These are phyloP conservation scores for Pteruthius melanotis DNA, from an alignment of 2,113 vertebrate species.

Conservation along the genomic window DNA sequence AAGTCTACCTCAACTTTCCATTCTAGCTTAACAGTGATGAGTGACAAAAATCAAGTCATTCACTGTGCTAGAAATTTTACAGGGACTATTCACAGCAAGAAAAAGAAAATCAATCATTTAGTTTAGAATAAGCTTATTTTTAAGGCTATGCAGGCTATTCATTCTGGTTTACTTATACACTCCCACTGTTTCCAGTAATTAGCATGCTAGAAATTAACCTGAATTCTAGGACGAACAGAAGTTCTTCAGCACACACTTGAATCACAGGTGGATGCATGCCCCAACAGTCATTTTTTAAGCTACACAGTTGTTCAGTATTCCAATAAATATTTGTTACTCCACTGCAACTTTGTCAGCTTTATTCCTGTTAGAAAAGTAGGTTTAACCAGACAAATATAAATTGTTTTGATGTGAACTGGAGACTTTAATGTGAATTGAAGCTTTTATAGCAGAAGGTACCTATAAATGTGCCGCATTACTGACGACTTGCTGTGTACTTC, in stretches of 20 bases:
- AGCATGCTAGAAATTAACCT: neutral
- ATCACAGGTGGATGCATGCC: neutral
- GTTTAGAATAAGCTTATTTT: neutral
- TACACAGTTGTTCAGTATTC: neutral
- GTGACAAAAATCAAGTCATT: neutral
- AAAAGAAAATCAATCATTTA: neutral
- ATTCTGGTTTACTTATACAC: neutral
- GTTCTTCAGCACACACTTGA: neutral
- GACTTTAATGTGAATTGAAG: neutral
- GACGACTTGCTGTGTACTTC: neutral
- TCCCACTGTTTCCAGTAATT: neutral
- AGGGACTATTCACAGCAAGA: neutral
- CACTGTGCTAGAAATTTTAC: neutral
- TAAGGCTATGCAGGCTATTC: neutral
- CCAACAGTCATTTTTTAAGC: neutral
- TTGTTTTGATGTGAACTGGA: neutral
- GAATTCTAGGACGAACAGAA: neutral
- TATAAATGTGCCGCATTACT: neutral
- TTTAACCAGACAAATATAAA: conserved; percentile 14
- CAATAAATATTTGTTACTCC: neutral
- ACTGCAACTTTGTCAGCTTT: neutral
- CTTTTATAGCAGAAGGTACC: neutral
- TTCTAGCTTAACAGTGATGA: neutral
- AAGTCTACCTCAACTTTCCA: neutral
- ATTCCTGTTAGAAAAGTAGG: neutral